Base-by-base conservation (phyloP, 2,888 invertebrate genomes). In the Thera britannica region DNA sequence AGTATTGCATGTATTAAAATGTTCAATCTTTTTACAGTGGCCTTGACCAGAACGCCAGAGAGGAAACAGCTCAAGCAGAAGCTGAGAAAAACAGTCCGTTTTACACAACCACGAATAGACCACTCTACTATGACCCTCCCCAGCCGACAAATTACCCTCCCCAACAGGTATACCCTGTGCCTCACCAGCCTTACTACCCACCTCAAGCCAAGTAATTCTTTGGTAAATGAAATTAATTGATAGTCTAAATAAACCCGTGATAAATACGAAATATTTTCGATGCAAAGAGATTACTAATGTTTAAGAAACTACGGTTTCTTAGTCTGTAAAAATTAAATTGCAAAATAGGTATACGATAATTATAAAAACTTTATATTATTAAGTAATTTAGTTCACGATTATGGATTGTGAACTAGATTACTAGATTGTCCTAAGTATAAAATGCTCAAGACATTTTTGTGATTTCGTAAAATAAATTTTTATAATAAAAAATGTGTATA, bases 371-470 rank as follows among this genome's bases (percentile, higher is more conserved):
- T 79, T 72, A 74, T 77, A 77, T 72, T 78, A 75, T 76, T 72
- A 88, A 92, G 85, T 84, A 74, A 92, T 92, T 82, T 75, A 76
- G 82, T 70, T 89, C 92, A 93, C 92, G 92, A 92, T 81, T 66
- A 57, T 67, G 63, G 72, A 84, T 92, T 92, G 92, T 93, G 92
- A 90, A 80, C 87, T 81, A 71, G 88, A 91, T 92, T 74, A 80
- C 88, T 92, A 56, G 73, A 64, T 83, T 85, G 83, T 86, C 38
- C 23, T 9, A 46, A 9, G 44, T 46, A 46, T 46, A 7, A 74
- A 79, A 81, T 78, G 75, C 80, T 79, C 75, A 80, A 81, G 79
- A 83, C 79, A 84, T 81, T 41, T 69, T 79, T 79, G 78, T 82
- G 77, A 83, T 82, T 71, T 78, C 82, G 80, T 77, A 75, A 83